Evolutionary conservation across 2,113 vertebrate species (phyloP).

Genomic region (Castor canadensis): DNA sequence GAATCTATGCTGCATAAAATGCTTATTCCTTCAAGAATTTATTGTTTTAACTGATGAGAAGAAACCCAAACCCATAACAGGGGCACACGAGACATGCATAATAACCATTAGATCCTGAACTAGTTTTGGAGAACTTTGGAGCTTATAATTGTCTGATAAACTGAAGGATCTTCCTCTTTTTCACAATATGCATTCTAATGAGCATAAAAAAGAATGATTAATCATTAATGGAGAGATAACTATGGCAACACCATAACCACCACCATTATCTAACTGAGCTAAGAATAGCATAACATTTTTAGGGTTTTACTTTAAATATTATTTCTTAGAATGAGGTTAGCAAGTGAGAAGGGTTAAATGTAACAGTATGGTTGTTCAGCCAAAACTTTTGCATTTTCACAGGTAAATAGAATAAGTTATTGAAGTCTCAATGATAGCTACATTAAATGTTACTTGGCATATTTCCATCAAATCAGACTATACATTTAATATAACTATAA

Average conservation of each 20-base stretch:
- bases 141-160: conserved; percentile 36
- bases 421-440: background rate
- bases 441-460: background rate
- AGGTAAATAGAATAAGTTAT: conserved; percentile 40
- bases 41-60: background rate
- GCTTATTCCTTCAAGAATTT: conserved; percentile 5
- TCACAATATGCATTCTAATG: conserved; percentile 54
- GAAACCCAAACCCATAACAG: background rate
- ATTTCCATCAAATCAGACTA: background rate
- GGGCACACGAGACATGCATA: background rate
- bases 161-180: background rate
- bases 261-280: conserved; percentile 56
- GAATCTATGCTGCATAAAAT: conserved; percentile 52
- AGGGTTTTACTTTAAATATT: conserved; percentile 69
- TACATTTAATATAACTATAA: background rate
- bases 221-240: conserved; percentile 58
- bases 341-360: conserved; percentile 52
- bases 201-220: conserved; percentile 51
- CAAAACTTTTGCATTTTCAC: background rate
- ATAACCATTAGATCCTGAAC: background rate
- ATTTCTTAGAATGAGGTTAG: conserved; percentile 51
- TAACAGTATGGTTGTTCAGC: background rate
- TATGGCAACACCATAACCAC: conserved; percentile 35
- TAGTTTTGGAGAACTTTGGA: background rate
- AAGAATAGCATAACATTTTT: conserved; percentile 46